Evolutionary conservation across 2,797 vertebrate species (phyloP), one percentile per base, ranked within the genome.

Genomic region (Chromis chromis): DNA sequence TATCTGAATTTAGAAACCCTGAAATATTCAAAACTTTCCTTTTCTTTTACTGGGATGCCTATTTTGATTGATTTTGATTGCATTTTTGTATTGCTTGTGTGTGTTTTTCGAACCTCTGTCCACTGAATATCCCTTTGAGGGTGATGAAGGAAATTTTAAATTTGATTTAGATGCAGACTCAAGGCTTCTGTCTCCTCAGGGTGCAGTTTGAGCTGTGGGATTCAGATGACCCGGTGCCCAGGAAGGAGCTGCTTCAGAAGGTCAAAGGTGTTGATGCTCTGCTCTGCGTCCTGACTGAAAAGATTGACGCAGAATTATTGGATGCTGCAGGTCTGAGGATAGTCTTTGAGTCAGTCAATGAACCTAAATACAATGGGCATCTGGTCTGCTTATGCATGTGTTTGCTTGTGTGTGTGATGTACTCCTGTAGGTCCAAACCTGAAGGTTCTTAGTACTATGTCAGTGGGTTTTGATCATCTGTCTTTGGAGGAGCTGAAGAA

Each of bases 221-320:
- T 89, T 93, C 94, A 0, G 94, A 95, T 27, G 94, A 95, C 52
- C 93, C 94, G 0, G 79, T 94, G 4, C 93, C 96, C 3, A 90
- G 93, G 19, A 77, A 88, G n/a, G 93, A 95, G 86, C 88, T 95
- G 50, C 91, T 96, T 31, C 76, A 87, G 13, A 93, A 88, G 76
- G 94, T 95, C 77, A 93, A 90, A 84, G 93, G 93, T 50, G 88
- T 92, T 3, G 91, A 92, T 2, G 93, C 83, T 28, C 83, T 95
- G 44, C 85, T 95, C 39, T 96, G 90, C 12, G 93, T 94, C 24
- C 91, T 95, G 66, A 96, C 93, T 0, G 95, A 96, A 86, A 95
- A 95, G 91, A 94, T 91, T 50, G 95, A 96, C 65, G 85, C 92
- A 4, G 86, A 95, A 69, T 13, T 95, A 44, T 24, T 93, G 62